Conservation (phyloP, 2,888 invertebrate genomes). For the Branchellion lobata region DNA sequence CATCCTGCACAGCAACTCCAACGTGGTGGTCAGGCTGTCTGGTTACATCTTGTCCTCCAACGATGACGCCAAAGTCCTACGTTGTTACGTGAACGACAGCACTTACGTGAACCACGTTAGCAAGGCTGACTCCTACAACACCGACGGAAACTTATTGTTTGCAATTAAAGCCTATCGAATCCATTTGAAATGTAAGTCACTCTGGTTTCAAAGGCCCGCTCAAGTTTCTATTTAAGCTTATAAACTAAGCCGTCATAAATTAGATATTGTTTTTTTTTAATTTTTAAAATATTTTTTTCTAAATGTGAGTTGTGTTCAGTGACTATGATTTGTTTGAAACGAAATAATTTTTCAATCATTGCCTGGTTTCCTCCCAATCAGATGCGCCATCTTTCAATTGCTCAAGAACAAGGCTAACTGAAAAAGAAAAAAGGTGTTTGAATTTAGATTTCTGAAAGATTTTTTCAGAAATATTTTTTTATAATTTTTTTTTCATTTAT, state of each 20-base stretch:
- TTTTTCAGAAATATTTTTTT: too few relatives aligned
- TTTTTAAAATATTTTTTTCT: neutral
- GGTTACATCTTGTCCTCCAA: neutral
- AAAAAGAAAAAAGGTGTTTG: neutral
- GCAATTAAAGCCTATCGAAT: neutral
- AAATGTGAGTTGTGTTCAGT: neutral
- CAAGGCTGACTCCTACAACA: neutral
- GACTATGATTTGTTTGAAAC: neutral
- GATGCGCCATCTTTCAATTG: neutral
- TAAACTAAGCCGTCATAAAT: too few relatives aligned
- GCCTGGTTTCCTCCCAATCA: too few relatives aligned
- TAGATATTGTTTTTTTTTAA: too few relatives aligned
- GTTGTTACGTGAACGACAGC: conserved; percentile 7
- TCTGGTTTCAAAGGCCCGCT: too few relatives aligned
- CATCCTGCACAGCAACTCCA: neutral
- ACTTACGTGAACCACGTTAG: neutral
- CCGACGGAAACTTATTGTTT: neutral
- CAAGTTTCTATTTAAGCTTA: too few relatives aligned
- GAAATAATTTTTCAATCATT: neutral
- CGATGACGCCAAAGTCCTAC: neutral
- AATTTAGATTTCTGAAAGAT: too few relatives aligned
- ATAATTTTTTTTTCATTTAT: too few relatives aligned
- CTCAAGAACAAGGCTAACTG: neutral
- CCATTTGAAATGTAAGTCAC: neutral
- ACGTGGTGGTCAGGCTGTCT: neutral